phyloP scores from a whole-genome alignment of 2,113 vertebrate species.

The Excalfactoria chinensis region DNA sequence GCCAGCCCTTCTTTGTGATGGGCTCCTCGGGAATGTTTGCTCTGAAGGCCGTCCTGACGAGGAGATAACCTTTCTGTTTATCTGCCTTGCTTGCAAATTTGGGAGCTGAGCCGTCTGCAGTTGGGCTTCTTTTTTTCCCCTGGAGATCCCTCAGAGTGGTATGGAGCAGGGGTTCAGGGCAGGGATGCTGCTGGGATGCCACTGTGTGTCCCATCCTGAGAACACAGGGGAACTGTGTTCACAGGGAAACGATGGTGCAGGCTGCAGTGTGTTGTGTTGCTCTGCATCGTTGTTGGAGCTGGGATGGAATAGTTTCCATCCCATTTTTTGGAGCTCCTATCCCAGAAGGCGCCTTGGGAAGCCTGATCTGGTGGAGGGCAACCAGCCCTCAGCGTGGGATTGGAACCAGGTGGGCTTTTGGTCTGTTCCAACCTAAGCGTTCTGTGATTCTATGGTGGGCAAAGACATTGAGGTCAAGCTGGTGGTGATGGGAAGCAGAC shows the following conservation, averaged over 20 bases:
- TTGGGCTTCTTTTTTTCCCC: not conserved
- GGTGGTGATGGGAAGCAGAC: not conserved
- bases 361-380: too few relatives aligned
- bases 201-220: not conserved
- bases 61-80: constrained; percentile 66
- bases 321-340: too few relatives aligned
- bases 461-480: not conserved
- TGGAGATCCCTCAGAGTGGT: not conserved
- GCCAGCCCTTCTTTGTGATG: constrained; percentile 51
- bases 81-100: constrained; percentile 34
- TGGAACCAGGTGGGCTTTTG: too few relatives aligned
- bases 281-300: not conserved
- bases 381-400: too few relatives aligned
- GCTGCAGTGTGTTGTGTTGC: fast-evolving
- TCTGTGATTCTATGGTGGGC: too few relatives aligned
- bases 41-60: constrained; percentile 36
- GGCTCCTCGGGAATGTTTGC: constrained; percentile 61
- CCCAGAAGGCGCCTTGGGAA: too few relatives aligned
- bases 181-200: not conserved
- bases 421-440: too few relatives aligned
- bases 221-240: fast-evolving
- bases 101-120: not conserved
- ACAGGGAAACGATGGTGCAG: not conserved
- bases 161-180: not conserved
- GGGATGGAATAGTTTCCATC: not conserved